phyloP scores from a whole-genome alignment of 2,113 vertebrate genomes.

The Microcebus murinus region DNA sequence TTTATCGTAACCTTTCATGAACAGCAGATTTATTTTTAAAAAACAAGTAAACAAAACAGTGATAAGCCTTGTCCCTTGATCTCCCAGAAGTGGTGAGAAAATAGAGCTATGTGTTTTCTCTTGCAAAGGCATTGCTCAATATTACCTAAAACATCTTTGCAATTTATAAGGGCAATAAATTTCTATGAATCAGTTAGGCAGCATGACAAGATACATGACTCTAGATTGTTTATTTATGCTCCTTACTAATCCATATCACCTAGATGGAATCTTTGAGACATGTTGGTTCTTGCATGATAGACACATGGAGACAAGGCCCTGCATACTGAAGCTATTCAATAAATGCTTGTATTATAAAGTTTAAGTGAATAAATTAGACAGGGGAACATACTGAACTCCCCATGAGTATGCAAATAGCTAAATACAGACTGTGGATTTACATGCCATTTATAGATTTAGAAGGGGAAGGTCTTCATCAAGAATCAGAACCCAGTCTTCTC shows the following conservation, averaged over 20 bases:
- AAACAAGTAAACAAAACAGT: conserved; percentile 67
- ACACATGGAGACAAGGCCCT: neutral
- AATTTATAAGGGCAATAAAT: conserved; percentile 23
- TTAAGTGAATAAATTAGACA: neutral
- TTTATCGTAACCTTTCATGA: conserved; percentile 64
- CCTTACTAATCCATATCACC: neutral
- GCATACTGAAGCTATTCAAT: neutral
- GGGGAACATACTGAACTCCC: neutral
- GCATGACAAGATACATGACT: neutral
- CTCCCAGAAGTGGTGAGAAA: conserved; percentile 65
- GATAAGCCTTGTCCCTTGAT: conserved; percentile 63
- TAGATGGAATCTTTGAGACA: neutral
- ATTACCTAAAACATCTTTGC: conserved; percentile 41
- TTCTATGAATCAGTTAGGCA: conserved; percentile 16
- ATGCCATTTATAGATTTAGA: neutral
- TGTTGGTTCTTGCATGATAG: neutral
- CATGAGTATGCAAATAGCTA: neutral
- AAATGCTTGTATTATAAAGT: conserved; percentile 31
- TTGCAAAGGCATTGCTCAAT: conserved; percentile 49
- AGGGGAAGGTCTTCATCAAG: neutral
- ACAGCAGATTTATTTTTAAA: conserved; percentile 67
- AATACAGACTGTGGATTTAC: neutral
- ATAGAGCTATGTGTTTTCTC: conserved; percentile 56
- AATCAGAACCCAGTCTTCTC: neutral
- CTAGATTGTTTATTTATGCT: neutral